A percentile compares a stretch with the other conserved stretches of the same genome.
phyloP scores from a whole-genome alignment of 2,888 invertebrate genomes.

The Shargacucullia verbasci region DNA sequence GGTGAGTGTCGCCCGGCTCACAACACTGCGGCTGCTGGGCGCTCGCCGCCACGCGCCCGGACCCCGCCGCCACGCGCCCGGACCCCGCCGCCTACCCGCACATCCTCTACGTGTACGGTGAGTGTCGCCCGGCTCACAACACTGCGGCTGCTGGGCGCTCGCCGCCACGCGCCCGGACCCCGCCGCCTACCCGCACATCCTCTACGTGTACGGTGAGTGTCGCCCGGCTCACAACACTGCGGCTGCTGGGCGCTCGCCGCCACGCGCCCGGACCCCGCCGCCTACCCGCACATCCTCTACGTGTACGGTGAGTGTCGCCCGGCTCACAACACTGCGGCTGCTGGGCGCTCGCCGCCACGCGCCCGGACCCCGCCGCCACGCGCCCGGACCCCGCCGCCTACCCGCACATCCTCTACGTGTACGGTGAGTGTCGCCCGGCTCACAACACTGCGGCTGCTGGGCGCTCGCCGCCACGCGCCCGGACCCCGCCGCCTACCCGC shows the following conservation, averaged over 20 bases:
- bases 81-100: constrained; percentile 66
- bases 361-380: no score
- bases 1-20: constrained; percentile 53
- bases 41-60: no score
- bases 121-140: constrained; percentile 12
- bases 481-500: constrained; percentile 65
- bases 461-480: constrained; percentile 54
- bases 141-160: no score
- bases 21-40: no score
- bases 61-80: constrained; percentile 55
- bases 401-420: constrained; percentile 68
- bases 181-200: constrained; percentile 67
- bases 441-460: no score
- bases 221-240: no score
- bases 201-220: constrained; percentile 67
- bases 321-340: no score
- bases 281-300: constrained; percentile 71
- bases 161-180: constrained; percentile 54
- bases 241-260: constrained; percentile 6
- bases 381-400: constrained; percentile 60
- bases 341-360: no score
- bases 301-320: constrained; percentile 61
- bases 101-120: constrained; percentile 69
- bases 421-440: constrained; percentile 57
- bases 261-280: constrained; percentile 53